phyloP scores from a whole-genome alignment of 2,797 vertebrate genomes.

The Brotula barbata region DNA sequence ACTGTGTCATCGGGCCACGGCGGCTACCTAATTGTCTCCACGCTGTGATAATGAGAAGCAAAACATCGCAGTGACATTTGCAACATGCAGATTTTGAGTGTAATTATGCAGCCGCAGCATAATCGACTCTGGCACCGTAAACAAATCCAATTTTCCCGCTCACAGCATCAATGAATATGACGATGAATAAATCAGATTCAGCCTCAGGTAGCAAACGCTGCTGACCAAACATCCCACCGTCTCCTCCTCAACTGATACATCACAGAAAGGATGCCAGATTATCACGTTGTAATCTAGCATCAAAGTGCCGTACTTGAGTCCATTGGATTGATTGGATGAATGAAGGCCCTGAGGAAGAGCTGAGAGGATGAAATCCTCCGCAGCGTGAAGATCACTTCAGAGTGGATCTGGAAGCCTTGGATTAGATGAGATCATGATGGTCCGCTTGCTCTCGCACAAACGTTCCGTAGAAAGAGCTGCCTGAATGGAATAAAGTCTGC shows the following conservation, averaged over 20 bases:
- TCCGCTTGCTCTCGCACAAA: no score
- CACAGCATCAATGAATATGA: no score
- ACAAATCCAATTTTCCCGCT: neutral
- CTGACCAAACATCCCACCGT: slow-evolving; percentile 3
- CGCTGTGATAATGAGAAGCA: slow-evolving; percentile 48
- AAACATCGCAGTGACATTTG: slow-evolving; percentile 45
- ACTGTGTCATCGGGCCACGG: slow-evolving; percentile 3
- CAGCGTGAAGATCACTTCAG: slow-evolving; percentile 64
- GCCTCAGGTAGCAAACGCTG: no score
- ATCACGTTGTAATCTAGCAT: slow-evolving; percentile 44
- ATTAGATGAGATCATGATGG: slow-evolving; percentile 64
- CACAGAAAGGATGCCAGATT: slow-evolving; percentile 45
- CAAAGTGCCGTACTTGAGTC: slow-evolving; percentile 48
- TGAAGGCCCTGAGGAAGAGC: slow-evolving; percentile 53
- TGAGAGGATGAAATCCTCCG: slow-evolving; percentile 57
- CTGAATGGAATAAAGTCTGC: no score
- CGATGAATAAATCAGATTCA: no score
- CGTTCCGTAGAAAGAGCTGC: no score
- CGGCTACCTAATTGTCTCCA: slow-evolving; percentile 57
- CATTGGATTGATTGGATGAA: slow-evolving; percentile 58
- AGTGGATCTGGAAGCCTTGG: slow-evolving; percentile 65
- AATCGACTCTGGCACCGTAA: slow-evolving; percentile 10
- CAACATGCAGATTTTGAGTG: slow-evolving; percentile 58
- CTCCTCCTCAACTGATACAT: slow-evolving; percentile 48
- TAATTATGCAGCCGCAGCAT: slow-evolving; percentile 11